Percentiles rank a stretch among this genome's conserved stretches.
Evolutionary conservation across 1,140 invertebrate species (phyloP).

Genomic region (Nasonia giraulti): DNA sequence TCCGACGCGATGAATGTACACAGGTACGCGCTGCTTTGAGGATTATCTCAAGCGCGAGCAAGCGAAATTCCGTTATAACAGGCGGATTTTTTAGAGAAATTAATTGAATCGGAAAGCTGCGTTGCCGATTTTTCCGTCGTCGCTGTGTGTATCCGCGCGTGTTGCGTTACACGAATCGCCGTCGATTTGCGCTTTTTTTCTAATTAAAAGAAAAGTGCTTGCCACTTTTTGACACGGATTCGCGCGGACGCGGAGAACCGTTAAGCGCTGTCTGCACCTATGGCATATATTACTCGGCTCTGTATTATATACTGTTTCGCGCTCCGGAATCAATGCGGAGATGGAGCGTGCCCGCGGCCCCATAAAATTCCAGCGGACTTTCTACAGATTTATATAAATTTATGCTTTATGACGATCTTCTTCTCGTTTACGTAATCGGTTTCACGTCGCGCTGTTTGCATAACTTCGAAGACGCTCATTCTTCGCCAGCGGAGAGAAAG

Average conservation of each 20-base stretch:
- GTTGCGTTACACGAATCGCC: neutral
- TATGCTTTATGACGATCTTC: neutral
- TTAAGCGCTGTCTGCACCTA: too few relatives aligned
- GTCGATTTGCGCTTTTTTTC: neutral
- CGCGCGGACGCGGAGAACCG: too few relatives aligned
- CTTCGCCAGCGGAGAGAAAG: neutral
- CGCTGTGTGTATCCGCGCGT: too few relatives aligned
- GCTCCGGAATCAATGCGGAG: neutral
- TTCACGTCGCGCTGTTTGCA: neutral
- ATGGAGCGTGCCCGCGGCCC: neutral
- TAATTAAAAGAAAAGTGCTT: neutral
- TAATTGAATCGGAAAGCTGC: constrained; percentile 17
- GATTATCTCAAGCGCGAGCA: neutral
- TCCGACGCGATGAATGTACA: neutral
- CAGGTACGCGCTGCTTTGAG: neutral
- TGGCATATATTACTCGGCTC: too few relatives aligned
- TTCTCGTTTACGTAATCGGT: neutral
- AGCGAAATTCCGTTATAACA: constrained; percentile 5
- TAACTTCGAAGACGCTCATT: neutral
- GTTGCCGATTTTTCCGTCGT: neutral
- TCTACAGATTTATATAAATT: constrained; percentile 9
- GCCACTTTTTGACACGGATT: neutral
- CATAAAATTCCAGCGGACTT: neutral
- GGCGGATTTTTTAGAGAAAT: constrained; percentile 7
- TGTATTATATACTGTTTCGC: too few relatives aligned